Percentiles rank a stretch among this genome's conserved stretches.
These are phyloP conservation scores for Actias luna DNA, from an alignment of 2,888 invertebrate species.

Conservation along the genomic window DNA sequence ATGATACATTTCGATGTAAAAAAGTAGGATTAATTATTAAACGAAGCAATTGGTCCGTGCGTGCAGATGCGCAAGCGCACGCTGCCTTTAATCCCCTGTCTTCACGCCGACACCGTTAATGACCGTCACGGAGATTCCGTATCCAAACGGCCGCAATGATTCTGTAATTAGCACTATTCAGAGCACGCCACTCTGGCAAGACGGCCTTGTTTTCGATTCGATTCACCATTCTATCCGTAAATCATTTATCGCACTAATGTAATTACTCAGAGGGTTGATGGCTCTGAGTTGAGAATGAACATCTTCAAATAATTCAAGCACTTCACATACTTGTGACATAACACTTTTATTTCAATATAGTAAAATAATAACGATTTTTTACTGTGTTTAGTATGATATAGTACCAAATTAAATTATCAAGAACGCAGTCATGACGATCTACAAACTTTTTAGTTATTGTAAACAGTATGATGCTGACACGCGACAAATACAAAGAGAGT, in stretches of 20 bases:
- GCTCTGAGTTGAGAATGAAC: too few species aligned
- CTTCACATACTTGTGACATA: too few species aligned
- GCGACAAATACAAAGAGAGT: too few species aligned
- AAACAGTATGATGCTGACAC: too few species aligned
- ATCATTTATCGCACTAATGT: conserved; percentile 67
- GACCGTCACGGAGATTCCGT: conserved; percentile 54
- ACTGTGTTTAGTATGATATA: too few species aligned
- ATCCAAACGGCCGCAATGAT: conserved; percentile 56
- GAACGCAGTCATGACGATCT: too few species aligned
- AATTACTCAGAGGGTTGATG: conserved; percentile 50
- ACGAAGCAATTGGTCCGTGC: conserved; percentile 41
- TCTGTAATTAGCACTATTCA: conserved; percentile 71
- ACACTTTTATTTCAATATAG: too few species aligned
- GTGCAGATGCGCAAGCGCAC: conserved; percentile 59
- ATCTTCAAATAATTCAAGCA: too few species aligned
- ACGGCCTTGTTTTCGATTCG: conserved; percentile 76
- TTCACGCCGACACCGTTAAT: conserved; percentile 56
- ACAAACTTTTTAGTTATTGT: too few species aligned
- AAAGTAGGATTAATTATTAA: conserved; percentile 33
- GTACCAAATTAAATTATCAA: too few species aligned
- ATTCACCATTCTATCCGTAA: conserved; percentile 63
- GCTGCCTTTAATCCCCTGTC: conserved; percentile 34
- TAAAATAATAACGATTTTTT: too few species aligned
- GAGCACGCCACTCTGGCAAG: conserved; percentile 61
- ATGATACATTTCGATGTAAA: conserved; percentile 32